Base-by-base conservation (phyloP, 2,888 invertebrate species). In the Diadromus collaris region DNA sequence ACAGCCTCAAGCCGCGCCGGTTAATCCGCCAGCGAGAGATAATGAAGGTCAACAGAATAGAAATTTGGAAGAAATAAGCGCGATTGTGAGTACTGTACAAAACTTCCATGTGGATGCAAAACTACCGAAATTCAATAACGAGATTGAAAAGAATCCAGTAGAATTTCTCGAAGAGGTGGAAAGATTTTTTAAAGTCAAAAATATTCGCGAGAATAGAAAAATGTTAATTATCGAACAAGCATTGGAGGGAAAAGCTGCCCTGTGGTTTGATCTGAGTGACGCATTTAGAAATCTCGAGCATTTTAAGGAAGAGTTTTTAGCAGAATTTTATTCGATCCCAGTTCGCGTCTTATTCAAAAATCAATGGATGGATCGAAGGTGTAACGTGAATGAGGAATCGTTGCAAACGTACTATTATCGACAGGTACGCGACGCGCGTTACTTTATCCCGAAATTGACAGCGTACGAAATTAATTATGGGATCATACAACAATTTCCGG, bases 111-210 rank as follows among this genome's bases (percentile, higher is more conserved):
- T 76, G 7, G 70, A 76, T n/a, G 27, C 69, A 19, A 69, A 69
- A 63, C 9, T 56, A 10, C 76, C 76, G 34, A 63, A 63, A 63
- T 76, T 76, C 29, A 24, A 27, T 38, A 54, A 76, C 9, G 76
- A 76, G 29, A 69, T 46, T 38, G 29, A 54, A 1, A 61, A 19
- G 34, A 69, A 74, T 34, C 65, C 78, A 1, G 32, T 41, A 10
- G 60, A 69, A 24, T 78, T 75, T 34, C 46, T 79, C 1, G 69
- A 76, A n/a, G 76, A 79, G 1, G 41, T 79, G 51, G 76, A 76
- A n/a, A 68, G 58, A 34, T 61, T 71, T 70, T 69, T 32, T 10
- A 61, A 29, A 54, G 21, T 72, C 1, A 76, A 76, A 76, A 76
- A 79, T 64, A 61, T 79, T 16, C 16, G 29, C 2, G 34, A 48